A percentile compares a stretch with the other conserved stretches of the same genome.
Evolutionary conservation across 2,797 vertebrate species (phyloP).

Genomic region (Morelia viridis): DNA sequence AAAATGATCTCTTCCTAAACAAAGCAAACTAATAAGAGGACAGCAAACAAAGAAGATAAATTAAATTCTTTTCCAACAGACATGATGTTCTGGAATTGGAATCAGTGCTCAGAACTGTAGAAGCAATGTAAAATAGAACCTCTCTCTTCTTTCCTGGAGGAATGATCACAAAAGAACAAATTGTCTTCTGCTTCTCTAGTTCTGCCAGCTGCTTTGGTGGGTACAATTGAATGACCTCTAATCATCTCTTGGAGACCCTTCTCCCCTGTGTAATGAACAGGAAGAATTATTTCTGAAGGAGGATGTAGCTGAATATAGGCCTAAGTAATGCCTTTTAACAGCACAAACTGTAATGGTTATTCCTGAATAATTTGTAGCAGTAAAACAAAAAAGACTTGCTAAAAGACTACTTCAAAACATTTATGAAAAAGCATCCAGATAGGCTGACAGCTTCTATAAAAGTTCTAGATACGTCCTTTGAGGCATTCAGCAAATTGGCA

Average conservation of each 20-base stretch:
- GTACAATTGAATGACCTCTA: not conserved
- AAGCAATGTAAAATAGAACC: not conserved
- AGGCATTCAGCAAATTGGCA: not conserved
- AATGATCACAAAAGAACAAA: not conserved
- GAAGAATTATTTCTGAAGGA: not conserved
- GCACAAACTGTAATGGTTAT: not conserved
- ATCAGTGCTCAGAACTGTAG: not conserved
- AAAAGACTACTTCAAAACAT: not conserved
- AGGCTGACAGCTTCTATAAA: not conserved
- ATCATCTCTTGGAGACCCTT: not conserved
- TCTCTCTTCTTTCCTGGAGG: not conserved
- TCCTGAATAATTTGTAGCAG: not conserved
- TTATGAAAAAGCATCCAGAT: not conserved
- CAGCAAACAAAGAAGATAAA: not conserved
- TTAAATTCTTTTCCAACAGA: not conserved
- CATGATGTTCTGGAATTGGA: not conserved
- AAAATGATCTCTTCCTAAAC: not conserved
- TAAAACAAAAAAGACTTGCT: not conserved
- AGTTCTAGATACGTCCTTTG: not conserved
- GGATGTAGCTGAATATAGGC: not conserved
- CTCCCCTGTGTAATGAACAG: not conserved
- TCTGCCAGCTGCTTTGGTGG: not conserved
- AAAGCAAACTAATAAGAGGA: not conserved
- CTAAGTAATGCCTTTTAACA: no score
- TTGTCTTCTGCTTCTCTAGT: not conserved